These are phyloP conservation scores for Tachysurus fulvidraco DNA, from an alignment of 2,113 vertebrate species.

Conservation along the genomic window DNA sequence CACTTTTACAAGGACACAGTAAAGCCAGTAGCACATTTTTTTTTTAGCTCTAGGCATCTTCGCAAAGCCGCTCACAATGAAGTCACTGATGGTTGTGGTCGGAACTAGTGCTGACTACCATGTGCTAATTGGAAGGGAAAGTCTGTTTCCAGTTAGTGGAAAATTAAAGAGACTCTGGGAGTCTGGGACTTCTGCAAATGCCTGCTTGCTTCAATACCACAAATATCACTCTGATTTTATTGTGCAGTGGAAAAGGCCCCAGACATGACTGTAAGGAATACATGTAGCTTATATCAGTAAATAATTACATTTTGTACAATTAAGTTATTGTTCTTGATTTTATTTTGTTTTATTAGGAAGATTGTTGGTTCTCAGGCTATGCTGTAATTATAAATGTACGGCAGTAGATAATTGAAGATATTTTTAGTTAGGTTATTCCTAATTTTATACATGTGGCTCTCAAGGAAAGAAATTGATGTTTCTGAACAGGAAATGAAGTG, in stretches of 20 bases:
- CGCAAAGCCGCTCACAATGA: slow-evolving; percentile 33
- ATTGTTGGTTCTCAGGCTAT: slow-evolving; percentile 8
- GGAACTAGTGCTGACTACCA: slow-evolving; percentile 51
- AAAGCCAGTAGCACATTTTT: slow-evolving; percentile 7
- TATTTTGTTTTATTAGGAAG: slow-evolving; percentile 6
- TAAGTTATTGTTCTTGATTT: not conserved
- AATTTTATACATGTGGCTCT: slow-evolving; percentile 50
- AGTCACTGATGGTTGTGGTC: slow-evolving; percentile 47
- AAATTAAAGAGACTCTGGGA: slow-evolving; percentile 67
- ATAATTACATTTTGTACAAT: not conserved
- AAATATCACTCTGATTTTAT: slow-evolving; percentile 63
- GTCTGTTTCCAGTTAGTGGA: slow-evolving; percentile 63
- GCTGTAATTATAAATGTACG: not conserved
- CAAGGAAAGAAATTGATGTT: slow-evolving; percentile 42
- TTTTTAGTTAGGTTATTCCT: slow-evolving; percentile 34
- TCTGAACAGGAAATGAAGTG: slow-evolving; percentile 35
- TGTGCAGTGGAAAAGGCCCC: slow-evolving; percentile 50
- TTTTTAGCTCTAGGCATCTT: slow-evolving; percentile 20
- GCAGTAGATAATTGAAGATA: not conserved
- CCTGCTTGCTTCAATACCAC: slow-evolving; percentile 43
- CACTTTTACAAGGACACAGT: not conserved
- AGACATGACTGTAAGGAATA: slow-evolving; percentile 28
- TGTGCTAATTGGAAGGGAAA: slow-evolving; percentile 54
- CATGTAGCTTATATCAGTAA: not conserved
- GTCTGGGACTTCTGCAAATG: slow-evolving; percentile 39